Percentiles rank a stretch among this genome's conserved stretches.
These are phyloP conservation scores for Equus quagga DNA, from an alignment of 2,113 vertebrate species.

Conservation along the genomic window DNA sequence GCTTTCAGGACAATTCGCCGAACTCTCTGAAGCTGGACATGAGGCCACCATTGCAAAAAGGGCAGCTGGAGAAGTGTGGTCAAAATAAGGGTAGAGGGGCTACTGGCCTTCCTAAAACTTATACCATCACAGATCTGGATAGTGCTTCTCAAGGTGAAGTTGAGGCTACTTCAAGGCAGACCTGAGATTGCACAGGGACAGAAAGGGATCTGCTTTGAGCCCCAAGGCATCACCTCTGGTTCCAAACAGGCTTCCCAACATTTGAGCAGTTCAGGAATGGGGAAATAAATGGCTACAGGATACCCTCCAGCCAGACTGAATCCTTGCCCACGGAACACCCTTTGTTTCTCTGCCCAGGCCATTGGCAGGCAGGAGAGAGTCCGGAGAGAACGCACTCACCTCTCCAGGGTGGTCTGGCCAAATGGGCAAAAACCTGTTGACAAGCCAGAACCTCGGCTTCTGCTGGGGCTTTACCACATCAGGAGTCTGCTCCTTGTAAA, in stretches of 20 bases:
- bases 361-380: not conserved
- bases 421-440: not conserved
- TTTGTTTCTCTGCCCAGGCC: not conserved
- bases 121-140: not conserved
- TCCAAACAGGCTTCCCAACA: not conserved
- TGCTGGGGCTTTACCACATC: accelerated
- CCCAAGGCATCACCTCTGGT: not conserved
- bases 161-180: not conserved
- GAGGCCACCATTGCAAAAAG: not conserved
- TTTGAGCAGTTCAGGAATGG: not conserved
- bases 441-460: not conserved
- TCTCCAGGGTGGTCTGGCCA: not conserved
- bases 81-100: not conserved
- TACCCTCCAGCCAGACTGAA: not conserved
- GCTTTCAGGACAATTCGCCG: not conserved
- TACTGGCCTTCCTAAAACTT: not conserved
- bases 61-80: not conserved
- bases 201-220: not conserved
- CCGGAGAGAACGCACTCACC: not conserved
- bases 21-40: not conserved
- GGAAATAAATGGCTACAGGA: not conserved
- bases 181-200: not conserved
- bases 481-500: not conserved
- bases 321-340: not conserved
- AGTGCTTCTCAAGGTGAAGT: not conserved